phyloP scores from a whole-genome alignment of 2,113 vertebrate genomes.

The Hydrochoerus hydrochaeris region DNA sequence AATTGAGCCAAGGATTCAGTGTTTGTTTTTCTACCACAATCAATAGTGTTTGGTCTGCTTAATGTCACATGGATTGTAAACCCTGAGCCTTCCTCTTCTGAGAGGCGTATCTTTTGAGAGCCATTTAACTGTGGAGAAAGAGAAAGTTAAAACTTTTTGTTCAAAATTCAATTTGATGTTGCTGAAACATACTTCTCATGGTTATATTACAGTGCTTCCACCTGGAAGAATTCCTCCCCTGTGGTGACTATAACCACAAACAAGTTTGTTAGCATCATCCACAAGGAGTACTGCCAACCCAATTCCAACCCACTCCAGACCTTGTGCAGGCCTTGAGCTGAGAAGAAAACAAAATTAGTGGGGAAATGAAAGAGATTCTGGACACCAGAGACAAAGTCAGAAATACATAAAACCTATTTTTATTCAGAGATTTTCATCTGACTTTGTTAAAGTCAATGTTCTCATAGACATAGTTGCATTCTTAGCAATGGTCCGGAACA shows the following conservation, averaged over 20 bases:
- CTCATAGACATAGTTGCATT: not conserved
- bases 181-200: not conserved
- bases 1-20: not conserved
- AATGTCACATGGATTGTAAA: not conserved
- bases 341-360: not conserved
- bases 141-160: conserved; percentile 48
- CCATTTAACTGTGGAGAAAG: conserved; percentile 55
- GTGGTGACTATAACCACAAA: not conserved
- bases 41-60: conserved; percentile 56
- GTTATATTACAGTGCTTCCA: not conserved
- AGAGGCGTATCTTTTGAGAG: not conserved
- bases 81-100: not conserved
- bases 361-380: not conserved
- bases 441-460: not conserved
- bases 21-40: conserved; percentile 59
- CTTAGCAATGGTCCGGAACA: not conserved
- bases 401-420: conserved; percentile 4
- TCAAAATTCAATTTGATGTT: conserved; percentile 55
- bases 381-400: not conserved
- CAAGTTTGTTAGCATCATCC: conserved; percentile 9
- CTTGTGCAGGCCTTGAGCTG: no score
- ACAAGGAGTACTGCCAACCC: not conserved
- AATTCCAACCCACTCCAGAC: accelerated
- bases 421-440: not conserved
- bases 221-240: not conserved